Evolutionary conservation across 2,888 invertebrate genomes (phyloP), one percentile per base, ranked within the genome.

Genomic region (Trichopoda pennipes): DNA sequence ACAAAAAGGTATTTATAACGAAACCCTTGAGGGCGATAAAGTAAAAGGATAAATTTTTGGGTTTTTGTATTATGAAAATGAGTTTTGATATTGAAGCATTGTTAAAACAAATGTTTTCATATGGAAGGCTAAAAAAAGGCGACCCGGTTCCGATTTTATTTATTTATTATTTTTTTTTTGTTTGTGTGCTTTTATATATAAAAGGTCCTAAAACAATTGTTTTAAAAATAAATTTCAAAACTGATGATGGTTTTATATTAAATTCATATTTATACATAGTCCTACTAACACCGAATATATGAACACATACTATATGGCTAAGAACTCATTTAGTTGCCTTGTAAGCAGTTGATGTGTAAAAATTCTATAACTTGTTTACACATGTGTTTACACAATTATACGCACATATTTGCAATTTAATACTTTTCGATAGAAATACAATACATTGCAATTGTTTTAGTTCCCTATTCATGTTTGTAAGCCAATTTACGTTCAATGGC

Each of bases 401-500:
- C 28, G 42, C 73, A 73, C 44, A 55, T 55, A 55, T 21, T 55
- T 7, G n/a, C 61, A 44, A 32, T 63, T 53, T 16, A 60, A 17
- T 61, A 42, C 4, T 42, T 61, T 16, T 7, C 2, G 0, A 28
- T 17, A n/a, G 10, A 28, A 21, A 16, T 21, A 17, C 14, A 14
- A n/a, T 23, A 6, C 6, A 19, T 60, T 60, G 23, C 23, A 60
- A 23, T 17, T 14, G 28, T 23, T 28, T 61, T 42, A 8, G 28
- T 42, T 53, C 28, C 42, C 17, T 12, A 17, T 51, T 17, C 51
- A 44, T 38, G 47, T 61, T 55, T 58, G 21, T 60, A 58, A 68
- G 66, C 55, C 79, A 60, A 79, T 78, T 78, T 72, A 60, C 53
- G 66, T 79, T 73, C 72, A 66, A 66, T 61, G 73, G 68, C 66